These are phyloP conservation scores for Marasmarcha lunaedactyla DNA, from an alignment of 2,888 invertebrate species.

Conservation along the genomic window DNA sequence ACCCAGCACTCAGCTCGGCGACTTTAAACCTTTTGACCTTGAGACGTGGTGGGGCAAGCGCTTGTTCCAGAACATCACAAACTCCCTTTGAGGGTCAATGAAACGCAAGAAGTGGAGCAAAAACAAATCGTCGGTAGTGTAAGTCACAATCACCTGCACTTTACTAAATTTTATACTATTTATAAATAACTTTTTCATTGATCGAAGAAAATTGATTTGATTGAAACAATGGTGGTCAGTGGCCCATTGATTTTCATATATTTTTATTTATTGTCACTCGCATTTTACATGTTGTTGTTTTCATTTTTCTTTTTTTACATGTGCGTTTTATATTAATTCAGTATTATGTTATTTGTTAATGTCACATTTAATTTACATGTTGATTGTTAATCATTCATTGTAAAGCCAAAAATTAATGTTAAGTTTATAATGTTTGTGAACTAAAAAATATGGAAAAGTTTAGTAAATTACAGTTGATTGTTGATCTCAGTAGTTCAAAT, in stretches of 20 bases:
- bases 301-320: slow-evolving; percentile 3
- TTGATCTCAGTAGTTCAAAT: slow-evolving; percentile 65
- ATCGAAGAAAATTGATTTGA: too few species aligned
- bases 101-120: slow-evolving; percentile 24
- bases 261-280: too few species aligned
- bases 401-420: too few species aligned
- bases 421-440: too few species aligned
- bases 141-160: slow-evolving; percentile 65
- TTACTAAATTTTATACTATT: slow-evolving; percentile 47
- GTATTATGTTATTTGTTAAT: too few species aligned
- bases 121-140: slow-evolving; percentile 40
- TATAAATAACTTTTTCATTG: too few species aligned
- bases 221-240: too few species aligned
- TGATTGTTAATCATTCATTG: too few species aligned
- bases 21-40: slow-evolving; percentile 91
- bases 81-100: slow-evolving; percentile 70
- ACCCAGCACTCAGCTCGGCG: slow-evolving; percentile 76
- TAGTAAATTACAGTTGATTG: slow-evolving; percentile 66
- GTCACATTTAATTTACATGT: too few species aligned
- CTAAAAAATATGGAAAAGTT: slow-evolving; percentile 27
- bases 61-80: slow-evolving; percentile 86
- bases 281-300: not conserved
- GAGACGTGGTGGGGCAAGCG: slow-evolving; percentile 93
- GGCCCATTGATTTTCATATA: too few species aligned
- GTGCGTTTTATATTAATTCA: too few species aligned